Percentiles rank a stretch among this genome's conserved stretches.
Evolutionary conservation across 1,140 invertebrate genomes (phyloP).

Genomic region (Dreissena rostriformis): DNA sequence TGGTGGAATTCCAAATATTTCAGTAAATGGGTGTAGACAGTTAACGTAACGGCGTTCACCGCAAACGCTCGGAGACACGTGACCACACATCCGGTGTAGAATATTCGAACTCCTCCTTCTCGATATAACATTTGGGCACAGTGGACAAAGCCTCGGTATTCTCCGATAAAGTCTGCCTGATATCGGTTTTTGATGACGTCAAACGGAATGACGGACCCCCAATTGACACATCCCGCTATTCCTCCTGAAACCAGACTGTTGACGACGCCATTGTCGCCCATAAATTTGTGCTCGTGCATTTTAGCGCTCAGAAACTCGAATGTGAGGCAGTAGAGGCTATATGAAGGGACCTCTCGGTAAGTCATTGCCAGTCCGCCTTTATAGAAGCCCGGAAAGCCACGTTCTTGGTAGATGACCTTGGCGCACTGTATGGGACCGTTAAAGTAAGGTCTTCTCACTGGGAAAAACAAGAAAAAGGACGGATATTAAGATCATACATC

Average conservation of each 20-base stretch:
- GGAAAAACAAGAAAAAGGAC: conserved; percentile 12
- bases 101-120: conserved; percentile 74
- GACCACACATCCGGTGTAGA: conserved; percentile 76
- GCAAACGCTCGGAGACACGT: conserved; percentile 79
- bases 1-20: conserved; percentile 32
- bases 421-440: conserved; percentile 68
- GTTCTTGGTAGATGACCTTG: conserved; percentile 54
- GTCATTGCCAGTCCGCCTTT: conserved; percentile 78
- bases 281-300: conserved; percentile 47
- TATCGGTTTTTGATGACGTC: conserved; percentile 82
- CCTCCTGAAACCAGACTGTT: conserved; percentile 83
- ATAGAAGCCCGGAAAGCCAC: conserved; percentile 63
- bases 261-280: conserved; percentile 60
- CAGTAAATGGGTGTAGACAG: conserved; percentile 83
- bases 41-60: conserved; percentile 80
- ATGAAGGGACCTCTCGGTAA: conserved; percentile 84
- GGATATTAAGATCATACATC: too few relatives aligned
- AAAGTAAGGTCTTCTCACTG: conserved; percentile 27
- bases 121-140: conserved; percentile 73
- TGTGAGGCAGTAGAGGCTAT: conserved; percentile 85
- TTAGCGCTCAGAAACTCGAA: conserved; percentile 82
- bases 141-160: conserved; percentile 72
- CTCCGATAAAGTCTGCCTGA: conserved; percentile 74
- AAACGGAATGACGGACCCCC: conserved; percentile 80
- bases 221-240: conserved; percentile 83